Base-by-base conservation (phyloP, 2,888 invertebrate species). In the Nemoura dubitans region DNA sequence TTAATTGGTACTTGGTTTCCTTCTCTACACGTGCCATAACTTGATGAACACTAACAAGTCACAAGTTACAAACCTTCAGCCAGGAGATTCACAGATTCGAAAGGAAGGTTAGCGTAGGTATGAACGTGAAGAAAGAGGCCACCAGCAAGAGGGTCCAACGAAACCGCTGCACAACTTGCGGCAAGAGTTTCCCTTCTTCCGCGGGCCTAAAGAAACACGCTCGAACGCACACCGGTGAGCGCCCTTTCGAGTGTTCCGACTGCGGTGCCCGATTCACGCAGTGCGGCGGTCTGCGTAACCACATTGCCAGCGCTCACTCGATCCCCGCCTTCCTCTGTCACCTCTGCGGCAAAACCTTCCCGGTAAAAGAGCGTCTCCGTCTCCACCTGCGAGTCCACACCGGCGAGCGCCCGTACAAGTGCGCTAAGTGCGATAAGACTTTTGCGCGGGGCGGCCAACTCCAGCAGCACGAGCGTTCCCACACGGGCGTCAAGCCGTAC, bases 391-490 rank as follows among this genome's bases (percentile, higher is more conserved):
- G 95, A 10, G 93, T 94, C 25, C 97, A 97, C 90, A 94, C 95
- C 0, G 95, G 95, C 0, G 94, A 94, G 89, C 94, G 95, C 89
- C 95, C 95, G 0, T 95, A 95, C 91, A 92, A 92, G 78, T 95
- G 95, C 90, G 90, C 92, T 14, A 90, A 93, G 59, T 95, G 96
- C 89, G 92, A 93, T 36, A 95, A 95, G 90, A 93, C 92, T 43
- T 96, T 96, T 89, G 95, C 95, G 0, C 93, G 95, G 76, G 95
- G 95, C 86, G 96, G 96, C 36, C 95, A 97, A 90, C 93, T 96
- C 88, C 93, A 93, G 29, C 95, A 96, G 90, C 97, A 97, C 91
- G 93, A 95, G 89, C 94, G 95, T 59, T 94, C 94, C 7, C 97
- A 97, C 91, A 94, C 95, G 77, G 94, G 95, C 29, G 93, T 94